Conservation (phyloP, 2,888 invertebrate genomes). For the Cheilosia scutellata region DNA sequence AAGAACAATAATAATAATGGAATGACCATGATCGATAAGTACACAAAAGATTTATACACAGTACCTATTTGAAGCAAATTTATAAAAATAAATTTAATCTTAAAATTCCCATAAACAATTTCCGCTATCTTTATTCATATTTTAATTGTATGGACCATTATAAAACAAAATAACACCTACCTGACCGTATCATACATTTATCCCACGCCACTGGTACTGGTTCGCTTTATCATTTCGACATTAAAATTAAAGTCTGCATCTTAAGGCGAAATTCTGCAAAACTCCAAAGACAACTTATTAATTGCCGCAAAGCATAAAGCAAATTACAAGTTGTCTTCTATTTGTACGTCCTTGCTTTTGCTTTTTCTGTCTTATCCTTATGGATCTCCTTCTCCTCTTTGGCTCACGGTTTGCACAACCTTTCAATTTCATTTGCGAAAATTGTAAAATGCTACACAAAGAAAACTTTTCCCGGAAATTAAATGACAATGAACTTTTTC, state of each 20-base stretch:
- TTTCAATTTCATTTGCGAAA: constrained; percentile 71
- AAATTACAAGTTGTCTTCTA: constrained; percentile 66
- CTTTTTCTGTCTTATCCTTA: constrained; percentile 4
- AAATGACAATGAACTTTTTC: constrained; percentile 74
- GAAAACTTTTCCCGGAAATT: constrained; percentile 71
- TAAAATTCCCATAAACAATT: no score
- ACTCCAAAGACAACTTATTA: constrained; percentile 70
- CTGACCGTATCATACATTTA: constrained; percentile 1
- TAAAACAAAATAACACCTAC: background rate
- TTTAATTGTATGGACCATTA: background rate
- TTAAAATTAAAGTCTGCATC: constrained; percentile 65
- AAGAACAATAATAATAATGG: no score
- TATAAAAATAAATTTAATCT: no score
- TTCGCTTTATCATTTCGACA: constrained; percentile 56
- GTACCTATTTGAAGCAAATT: no score
- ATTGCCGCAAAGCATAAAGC: constrained; percentile 69
- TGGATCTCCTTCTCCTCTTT: background rate
- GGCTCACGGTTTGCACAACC: constrained; percentile 14
- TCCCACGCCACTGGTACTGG: background rate
- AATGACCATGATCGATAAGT: no score
- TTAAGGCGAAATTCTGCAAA: constrained; percentile 58
- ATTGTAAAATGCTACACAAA: constrained; percentile 68
- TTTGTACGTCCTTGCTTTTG: constrained; percentile 10
- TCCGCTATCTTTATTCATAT: no score
- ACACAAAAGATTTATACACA: no score